phyloP scores from a whole-genome alignment of 2,888 invertebrate species.

The Homarus gammarus region DNA sequence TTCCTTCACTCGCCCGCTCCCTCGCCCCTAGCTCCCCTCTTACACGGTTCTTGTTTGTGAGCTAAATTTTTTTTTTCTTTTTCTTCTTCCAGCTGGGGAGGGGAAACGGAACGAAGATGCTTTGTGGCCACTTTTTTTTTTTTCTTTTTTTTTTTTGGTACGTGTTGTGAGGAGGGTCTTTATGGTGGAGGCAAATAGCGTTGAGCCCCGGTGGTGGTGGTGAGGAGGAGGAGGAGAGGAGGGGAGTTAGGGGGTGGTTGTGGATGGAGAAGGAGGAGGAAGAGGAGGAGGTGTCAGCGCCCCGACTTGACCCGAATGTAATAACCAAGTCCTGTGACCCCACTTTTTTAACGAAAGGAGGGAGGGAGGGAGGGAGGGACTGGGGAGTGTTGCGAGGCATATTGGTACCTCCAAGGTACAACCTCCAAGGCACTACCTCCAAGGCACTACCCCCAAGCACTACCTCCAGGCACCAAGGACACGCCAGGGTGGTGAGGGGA shows the following conservation, averaged over 20 bases:
- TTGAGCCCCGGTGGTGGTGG: not conserved
- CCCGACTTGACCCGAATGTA: constrained; percentile 31
- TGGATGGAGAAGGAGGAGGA: no score
- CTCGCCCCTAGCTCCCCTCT: not conserved
- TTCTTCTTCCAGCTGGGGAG: not conserved
- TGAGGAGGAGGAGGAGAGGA: no score
- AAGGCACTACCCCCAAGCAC: no score
- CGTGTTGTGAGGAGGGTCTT: not conserved
- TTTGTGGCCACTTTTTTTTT: constrained; percentile 21
- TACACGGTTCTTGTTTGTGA: constrained; percentile 36
- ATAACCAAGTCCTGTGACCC: constrained; percentile 23
- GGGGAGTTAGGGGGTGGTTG: no score
- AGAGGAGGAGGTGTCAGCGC: constrained; percentile 5
- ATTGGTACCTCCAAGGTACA: no score
- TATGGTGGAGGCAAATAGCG: constrained; percentile 37
- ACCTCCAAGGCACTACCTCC: no score
- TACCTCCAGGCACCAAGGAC: no score
- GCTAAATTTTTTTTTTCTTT: no score
- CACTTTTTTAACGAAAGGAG: not conserved
- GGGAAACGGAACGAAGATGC: constrained; percentile 36
- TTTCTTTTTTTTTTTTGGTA: no score
- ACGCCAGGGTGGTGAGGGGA: no score
- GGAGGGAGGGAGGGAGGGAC: not conserved
- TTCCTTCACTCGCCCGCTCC: constrained; percentile 5
- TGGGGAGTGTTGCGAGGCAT: no score